Percentiles rank a stretch among this genome's conserved stretches.
These are phyloP conservation scores for Eurystomus glaucurus DNA, from an alignment of 2,797 vertebrate genomes.

Conservation along the genomic window DNA sequence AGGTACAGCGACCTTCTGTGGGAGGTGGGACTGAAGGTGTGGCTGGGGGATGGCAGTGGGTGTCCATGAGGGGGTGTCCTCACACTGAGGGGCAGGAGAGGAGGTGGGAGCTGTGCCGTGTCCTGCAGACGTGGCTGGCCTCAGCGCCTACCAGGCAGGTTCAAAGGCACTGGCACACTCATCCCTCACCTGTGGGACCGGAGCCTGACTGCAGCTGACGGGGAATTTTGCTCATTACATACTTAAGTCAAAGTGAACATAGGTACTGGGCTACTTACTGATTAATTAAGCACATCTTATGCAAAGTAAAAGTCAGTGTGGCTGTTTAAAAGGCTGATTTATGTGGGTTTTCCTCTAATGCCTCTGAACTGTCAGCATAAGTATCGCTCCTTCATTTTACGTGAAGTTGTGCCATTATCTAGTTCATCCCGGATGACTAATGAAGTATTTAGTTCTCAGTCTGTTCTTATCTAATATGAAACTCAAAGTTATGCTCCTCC, in stretches of 20 bases:
- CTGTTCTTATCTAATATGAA: not conserved
- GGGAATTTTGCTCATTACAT: not conserved
- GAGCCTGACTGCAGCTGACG: accelerated
- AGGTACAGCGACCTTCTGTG: accelerated
- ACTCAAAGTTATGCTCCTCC: not conserved
- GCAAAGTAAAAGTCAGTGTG: not conserved
- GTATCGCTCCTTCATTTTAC: not conserved
- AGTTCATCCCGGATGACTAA: not conserved
- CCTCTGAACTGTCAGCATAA: not conserved
- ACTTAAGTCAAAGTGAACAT: not conserved
- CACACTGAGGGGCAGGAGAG: accelerated
- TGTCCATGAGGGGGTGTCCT: not conserved
- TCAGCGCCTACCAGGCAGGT: accelerated
- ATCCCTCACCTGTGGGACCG: not conserved
- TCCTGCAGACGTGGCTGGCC: not conserved
- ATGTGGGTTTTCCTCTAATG: not conserved
- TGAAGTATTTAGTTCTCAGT: not conserved
- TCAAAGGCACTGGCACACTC: accelerated
- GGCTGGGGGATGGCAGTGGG: not conserved
- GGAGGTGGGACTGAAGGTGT: not conserved
- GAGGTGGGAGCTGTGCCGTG: accelerated
- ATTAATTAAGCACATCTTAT: not conserved
- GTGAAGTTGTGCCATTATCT: not conserved
- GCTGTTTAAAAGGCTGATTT: not conserved
- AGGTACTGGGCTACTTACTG: not conserved